Evolutionary conservation across 2,888 invertebrate genomes (phyloP), one percentile per base, ranked within the genome.

Genomic region (Orchesellides sinensis): DNA sequence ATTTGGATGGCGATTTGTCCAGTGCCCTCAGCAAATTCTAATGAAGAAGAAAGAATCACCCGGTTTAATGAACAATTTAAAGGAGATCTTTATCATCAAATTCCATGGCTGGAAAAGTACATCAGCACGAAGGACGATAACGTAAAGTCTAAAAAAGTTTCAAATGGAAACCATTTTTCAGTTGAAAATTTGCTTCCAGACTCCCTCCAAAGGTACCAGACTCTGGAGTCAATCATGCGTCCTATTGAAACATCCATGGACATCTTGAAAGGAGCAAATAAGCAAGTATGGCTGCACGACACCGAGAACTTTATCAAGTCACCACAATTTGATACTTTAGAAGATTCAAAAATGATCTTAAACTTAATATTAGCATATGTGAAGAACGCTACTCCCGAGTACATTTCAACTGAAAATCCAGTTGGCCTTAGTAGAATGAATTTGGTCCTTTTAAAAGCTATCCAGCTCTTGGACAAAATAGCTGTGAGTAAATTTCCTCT

Each of bases 241-340:
- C n/a, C 49, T 19, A 8, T 1, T 4, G 29, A 2, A 59, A 19
- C 19, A 40, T n/a, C n/a, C 45, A 40, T 25, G 61, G 10, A 65
- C 10, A 23, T 6, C 2, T 25, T 25, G 54, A 49, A 17, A 49
- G 4, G 23, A 1, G 2, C 6, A 19, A 75, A 19, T n/a, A 65
- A 27, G 4, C 3, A 68, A 56, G 27, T 80, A 14, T 81, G 81
- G 81, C 56, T 56, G 5, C 59, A 59, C 14, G 81, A 81, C 17
- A 56, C 59, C 1, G 81, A 68, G 25, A 32, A 56, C 1, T 81
- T 73, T 35, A 40, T 69, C 5, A 80, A 73, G 19, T 19, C 12
- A 14, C n/a, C 23, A 6, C 8, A 63, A 32, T 14, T 12, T 32
- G 1, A 17, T 1, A 1, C 21, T n/a, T 14, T 29, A 19, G 47